Conservation (phyloP, 2,113 vertebrate genomes). For the Microtus pennsylvanicus region DNA sequence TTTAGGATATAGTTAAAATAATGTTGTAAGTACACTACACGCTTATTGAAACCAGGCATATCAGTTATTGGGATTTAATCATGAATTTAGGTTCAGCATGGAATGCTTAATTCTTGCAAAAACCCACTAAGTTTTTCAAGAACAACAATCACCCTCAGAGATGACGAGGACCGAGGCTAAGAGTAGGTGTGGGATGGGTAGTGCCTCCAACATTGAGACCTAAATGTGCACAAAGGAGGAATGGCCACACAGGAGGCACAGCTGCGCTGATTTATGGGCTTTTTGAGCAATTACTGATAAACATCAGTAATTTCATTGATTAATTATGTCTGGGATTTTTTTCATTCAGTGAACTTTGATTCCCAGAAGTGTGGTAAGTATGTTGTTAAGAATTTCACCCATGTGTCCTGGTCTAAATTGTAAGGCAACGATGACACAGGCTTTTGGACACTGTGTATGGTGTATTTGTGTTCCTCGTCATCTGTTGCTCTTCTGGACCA, state of each 20-base stretch:
- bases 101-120: background rate
- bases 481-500: background rate
- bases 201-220: background rate
- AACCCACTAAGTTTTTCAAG: background rate
- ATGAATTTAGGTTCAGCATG: background rate
- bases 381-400: background rate
- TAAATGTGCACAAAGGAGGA: background rate
- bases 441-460: background rate
- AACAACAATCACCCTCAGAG: background rate
- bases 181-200: background rate
- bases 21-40: background rate
- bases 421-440: background rate
- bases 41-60: background rate
- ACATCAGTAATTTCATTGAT: background rate
- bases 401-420: background rate
- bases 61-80: background rate
- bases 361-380: background rate
- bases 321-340: background rate
- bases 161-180: background rate
- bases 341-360: background rate
- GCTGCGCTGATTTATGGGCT: background rate
- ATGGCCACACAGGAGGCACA: background rate
- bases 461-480: background rate
- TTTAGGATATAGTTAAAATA: background rate
- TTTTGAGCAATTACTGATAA: background rate